Base-by-base conservation (phyloP, 2,888 invertebrate species). In the Acronicta psi region DNA sequence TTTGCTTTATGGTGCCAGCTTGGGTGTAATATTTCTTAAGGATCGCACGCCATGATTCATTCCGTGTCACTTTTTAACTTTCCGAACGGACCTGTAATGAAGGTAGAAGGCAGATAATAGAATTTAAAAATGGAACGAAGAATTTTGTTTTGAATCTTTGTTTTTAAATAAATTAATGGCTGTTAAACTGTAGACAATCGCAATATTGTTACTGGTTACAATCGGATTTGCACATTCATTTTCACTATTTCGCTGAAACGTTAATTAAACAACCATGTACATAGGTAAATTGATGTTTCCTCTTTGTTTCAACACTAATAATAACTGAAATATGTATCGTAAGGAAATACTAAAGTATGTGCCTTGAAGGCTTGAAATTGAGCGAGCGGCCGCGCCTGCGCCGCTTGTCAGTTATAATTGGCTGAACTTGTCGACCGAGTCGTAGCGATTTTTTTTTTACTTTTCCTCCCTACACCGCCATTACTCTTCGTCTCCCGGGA, bases 1-100 rank as follows among this genome's bases (percentile, higher is more conserved):
- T 93, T 93, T 93, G 92, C 91, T 94, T 94, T 94, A 94, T 94
- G 93, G 93, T 92, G 91, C 92, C 93, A 93, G 92, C 88, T 87
- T 82, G 82, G 86, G 89, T 91, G 92, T 92, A 93, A 93, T 94
- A 94, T 93, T 90, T 94, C 94, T 93, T 91, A 89, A 85, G 89
- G 90, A 93, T 92, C 92, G 92, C 92, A 93, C 92, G 91, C 93
- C 92, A 92, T 94, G 92, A 92, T 91, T 94, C 91, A 94, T 93
- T 90, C 87, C 84, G 75, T 81, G 85, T 84, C 89, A 91, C 89
- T 91, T 93, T 93, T 93, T 89, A 90, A 92, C 84, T 86, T 91
- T 89, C 89, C 89, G 85, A 91, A 88, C 87, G 84, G 85, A 86
- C 85, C 86, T 86, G 89, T 91, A 92, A 92, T 92, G 91, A 92